Percentiles rank a stretch among this genome's conserved stretches.
Evolutionary conservation across 2,113 vertebrate species (phyloP).

Genomic region (Vulpes lagopus): DNA sequence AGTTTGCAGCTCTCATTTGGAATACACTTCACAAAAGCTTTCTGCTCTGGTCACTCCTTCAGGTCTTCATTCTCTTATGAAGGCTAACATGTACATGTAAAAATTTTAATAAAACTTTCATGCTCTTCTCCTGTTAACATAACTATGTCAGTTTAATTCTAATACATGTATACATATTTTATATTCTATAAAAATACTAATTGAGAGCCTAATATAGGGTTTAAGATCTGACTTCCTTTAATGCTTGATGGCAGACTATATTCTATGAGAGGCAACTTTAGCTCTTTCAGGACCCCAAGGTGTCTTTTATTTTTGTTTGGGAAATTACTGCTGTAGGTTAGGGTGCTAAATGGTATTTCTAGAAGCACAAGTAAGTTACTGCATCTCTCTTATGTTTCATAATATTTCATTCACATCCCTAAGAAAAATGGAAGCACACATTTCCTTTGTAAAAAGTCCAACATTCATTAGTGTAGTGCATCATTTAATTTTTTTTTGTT

Average conservation of each 20-base stretch:
- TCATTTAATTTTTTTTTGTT: neutral
- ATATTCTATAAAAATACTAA: neutral
- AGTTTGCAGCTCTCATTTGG: neutral
- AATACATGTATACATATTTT: too few relatives aligned
- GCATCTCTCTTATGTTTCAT: neutral
- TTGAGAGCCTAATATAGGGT: neutral
- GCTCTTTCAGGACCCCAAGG: neutral
- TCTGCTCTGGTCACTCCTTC: neutral
- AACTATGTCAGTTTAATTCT: neutral
- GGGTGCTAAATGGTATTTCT: neutral
- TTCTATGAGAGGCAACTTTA: neutral
- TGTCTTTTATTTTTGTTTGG: slow-evolving; percentile 5
- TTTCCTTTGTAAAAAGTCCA: neutral
- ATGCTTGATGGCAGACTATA: neutral
- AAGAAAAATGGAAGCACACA: neutral
- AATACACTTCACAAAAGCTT: neutral
- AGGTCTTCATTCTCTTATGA: neutral
- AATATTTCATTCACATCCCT: neutral
- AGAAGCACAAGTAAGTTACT: neutral
- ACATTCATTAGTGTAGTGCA: neutral
- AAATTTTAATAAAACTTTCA: neutral
- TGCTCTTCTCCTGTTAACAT: neutral
- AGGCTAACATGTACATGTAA: neutral
- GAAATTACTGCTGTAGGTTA: slow-evolving; percentile 27
- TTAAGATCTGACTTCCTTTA: slow-evolving; percentile 35